Conservation (phyloP, 2,888 invertebrate species). For the Clepsis dumicolana region DNA sequence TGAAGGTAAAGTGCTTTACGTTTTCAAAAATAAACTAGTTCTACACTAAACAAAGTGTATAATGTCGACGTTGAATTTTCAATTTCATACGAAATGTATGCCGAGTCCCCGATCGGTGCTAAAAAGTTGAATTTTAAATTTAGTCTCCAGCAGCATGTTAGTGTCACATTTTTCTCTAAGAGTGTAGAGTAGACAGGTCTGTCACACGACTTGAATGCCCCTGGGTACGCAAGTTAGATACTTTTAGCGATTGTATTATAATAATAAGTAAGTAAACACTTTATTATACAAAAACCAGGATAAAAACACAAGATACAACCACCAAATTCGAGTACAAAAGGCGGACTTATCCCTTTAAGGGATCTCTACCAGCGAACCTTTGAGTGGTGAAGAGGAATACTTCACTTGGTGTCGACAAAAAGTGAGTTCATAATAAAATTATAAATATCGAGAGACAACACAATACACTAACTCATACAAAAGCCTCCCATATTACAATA, state of each 20-base stretch:
- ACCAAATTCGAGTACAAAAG: too few relatives aligned
- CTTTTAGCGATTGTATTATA: slow-evolving; percentile 2
- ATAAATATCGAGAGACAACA: too few relatives aligned
- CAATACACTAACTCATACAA: too few relatives aligned
- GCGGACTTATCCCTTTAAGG: too few relatives aligned
- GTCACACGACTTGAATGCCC: slow-evolving; percentile 55
- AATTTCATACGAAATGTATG: slow-evolving; percentile 32
- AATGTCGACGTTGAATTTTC: slow-evolving; percentile 33
- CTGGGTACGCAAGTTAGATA: slow-evolving; percentile 43
- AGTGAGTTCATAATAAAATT: too few relatives aligned
- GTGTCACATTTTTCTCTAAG: slow-evolving; percentile 65
- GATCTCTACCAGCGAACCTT: too few relatives aligned
- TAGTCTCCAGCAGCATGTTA: slow-evolving; percentile 61
- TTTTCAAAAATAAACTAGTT: neutral
- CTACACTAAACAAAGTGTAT: neutral
- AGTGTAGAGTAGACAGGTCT: slow-evolving; percentile 61
- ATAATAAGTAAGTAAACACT: neutral
- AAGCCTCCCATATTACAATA: too few relatives aligned
- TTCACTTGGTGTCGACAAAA: too few relatives aligned
- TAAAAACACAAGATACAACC: too few relatives aligned
- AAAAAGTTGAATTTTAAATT: slow-evolving; percentile 68
- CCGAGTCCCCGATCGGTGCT: slow-evolving; percentile 36
- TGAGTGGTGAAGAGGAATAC: too few relatives aligned
- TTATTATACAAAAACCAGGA: neutral
- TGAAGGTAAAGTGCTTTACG: too few relatives aligned